phyloP scores from a whole-genome alignment of 2,797 vertebrate species.

The Sardinella longiceps region DNA sequence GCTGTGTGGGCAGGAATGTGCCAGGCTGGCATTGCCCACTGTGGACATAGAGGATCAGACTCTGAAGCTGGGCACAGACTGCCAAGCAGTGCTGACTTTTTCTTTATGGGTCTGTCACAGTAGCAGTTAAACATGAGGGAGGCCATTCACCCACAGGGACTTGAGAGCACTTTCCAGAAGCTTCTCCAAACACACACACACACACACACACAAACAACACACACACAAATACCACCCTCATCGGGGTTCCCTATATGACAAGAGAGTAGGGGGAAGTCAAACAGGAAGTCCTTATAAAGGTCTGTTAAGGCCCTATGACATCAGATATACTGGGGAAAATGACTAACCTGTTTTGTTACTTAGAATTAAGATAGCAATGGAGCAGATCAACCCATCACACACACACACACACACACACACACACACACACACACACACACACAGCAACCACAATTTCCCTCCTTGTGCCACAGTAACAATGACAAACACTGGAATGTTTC shows the following conservation, averaged over 20 bases:
- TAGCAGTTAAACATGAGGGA: background rate
- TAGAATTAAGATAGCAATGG: background rate
- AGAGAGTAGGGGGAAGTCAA: background rate
- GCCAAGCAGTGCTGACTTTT: background rate
- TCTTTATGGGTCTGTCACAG: background rate
- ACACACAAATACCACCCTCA: background rate
- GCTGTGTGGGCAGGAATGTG: slow-evolving; percentile 55
- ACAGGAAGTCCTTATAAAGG: background rate
- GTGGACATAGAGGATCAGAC: background rate
- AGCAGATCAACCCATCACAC: too few species aligned
- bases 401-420: background rate
- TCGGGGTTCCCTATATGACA: background rate
- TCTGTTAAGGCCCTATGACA: too few species aligned
- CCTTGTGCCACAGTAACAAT: background rate
- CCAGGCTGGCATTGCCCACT: slow-evolving; percentile 33
- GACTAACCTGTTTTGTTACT: background rate
- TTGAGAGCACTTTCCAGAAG: background rate
- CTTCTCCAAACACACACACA: background rate
- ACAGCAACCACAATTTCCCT: background rate
- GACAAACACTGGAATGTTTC: background rate
- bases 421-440: background rate
- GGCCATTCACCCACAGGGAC: background rate
- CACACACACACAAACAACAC: background rate
- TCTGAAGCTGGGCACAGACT: background rate
- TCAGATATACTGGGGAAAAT: background rate